Base-by-base conservation (phyloP, 2,888 invertebrate genomes). In the Hydroisotoma schaefferi region DNA sequence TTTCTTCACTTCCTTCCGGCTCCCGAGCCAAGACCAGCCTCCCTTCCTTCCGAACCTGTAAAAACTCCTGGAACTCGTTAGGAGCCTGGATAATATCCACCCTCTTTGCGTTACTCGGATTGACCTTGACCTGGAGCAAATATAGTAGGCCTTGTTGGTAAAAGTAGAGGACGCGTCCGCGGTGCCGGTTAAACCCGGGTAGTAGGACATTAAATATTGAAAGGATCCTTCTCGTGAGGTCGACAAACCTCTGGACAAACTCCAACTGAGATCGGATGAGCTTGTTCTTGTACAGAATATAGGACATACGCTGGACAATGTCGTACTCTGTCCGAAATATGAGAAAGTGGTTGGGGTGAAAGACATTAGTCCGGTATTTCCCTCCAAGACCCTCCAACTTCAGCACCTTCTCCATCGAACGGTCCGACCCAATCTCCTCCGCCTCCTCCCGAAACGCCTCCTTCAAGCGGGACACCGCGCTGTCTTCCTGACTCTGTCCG, bases 301-400 rank as follows among this genome's bases (percentile, higher is more conserved):
- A 59, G 6, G 59, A 59, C 51, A 59, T 54, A 33, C 59, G 27
- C 43, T 59, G 59, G 27, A 55, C 55, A 29, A 59, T 59, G 29
- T 59, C 59, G 27, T 59, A 59, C 37, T 59, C 55, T 18, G 54
- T 29, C 3, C 51, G 55, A 22, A 59, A 27, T 23, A 59, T 49
- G 12, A 55, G 37, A 27, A 55, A 59, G 37, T 59, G 55, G 37
- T 59, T 59, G 1, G 25, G 43, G 20, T 59, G 59, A 43, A 59
- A 49, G 18, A 44, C 55, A 4, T 29, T 23, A 15, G 40, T 51
- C 10, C 49, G 29, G 22, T 59, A 37, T 15, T 51, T 38, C 10
- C 38, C 47, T 22, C 47, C 49, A 10, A 59, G 27, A n/a, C 49
- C 51, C 27, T 55, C 55, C 25, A 59, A 48, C 43, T 55, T 55